A percentile compares a stretch with the other conserved stretches of the same genome.
These are phyloP conservation scores for Erebia ligea DNA, from an alignment of 2,888 invertebrate genomes.

Conservation along the genomic window DNA sequence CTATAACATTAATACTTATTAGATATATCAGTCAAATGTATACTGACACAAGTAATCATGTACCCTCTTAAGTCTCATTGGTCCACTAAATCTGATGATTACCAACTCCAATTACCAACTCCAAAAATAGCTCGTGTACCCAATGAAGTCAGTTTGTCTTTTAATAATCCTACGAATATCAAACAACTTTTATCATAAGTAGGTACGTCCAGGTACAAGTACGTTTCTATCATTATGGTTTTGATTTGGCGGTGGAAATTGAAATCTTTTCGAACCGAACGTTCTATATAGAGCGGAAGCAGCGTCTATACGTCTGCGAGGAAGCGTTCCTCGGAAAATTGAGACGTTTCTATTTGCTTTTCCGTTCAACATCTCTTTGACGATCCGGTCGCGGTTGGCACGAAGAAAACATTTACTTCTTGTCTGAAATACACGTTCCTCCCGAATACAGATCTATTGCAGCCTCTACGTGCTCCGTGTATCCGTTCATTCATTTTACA, in stretches of 20 bases:
- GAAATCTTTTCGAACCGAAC: slow-evolving; percentile 54
- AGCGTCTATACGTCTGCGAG: slow-evolving; percentile 49
- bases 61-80: too few species aligned
- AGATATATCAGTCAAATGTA: too few species aligned
- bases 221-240: slow-evolving; percentile 9
- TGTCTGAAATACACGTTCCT: slow-evolving; percentile 43
- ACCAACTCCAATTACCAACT: too few species aligned
- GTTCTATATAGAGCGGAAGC: slow-evolving; percentile 36
- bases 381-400: slow-evolving; percentile 44
- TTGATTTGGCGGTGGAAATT: slow-evolving; percentile 42
- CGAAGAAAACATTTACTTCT: slow-evolving; percentile 55
- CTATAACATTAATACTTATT: too few species aligned
- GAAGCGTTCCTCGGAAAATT: slow-evolving; percentile 72
- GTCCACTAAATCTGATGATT: too few species aligned
- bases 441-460: slow-evolving; percentile 27
- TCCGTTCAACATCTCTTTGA: slow-evolving; percentile 69
- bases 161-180: too few species aligned
- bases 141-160: too few species aligned
- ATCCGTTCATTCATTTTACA: slow-evolving; percentile 22
- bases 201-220: not conserved
- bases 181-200: not conserved
- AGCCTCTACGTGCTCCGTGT: slow-evolving; percentile 21
- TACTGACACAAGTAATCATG: too few species aligned
- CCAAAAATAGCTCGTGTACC: too few species aligned
- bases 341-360: slow-evolving; percentile 78